Conservation (phyloP, 2,888 invertebrate genomes). For the Hirtodrosophila confusa region DNA sequence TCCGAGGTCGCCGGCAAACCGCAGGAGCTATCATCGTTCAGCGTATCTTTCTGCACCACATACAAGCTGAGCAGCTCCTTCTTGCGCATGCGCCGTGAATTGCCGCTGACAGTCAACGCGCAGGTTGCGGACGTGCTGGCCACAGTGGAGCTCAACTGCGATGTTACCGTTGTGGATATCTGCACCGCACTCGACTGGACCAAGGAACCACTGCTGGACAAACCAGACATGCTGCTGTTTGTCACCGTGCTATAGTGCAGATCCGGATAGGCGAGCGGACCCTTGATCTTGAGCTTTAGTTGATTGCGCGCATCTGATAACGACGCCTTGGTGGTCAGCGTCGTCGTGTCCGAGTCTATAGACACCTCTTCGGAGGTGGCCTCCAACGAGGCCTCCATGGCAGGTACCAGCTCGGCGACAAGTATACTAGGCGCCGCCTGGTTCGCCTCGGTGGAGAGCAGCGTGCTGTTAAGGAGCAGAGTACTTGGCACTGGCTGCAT, state of each 20-base stretch:
- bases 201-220: conserved; percentile 58
- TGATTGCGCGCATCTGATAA: conserved; percentile 93
- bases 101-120: conserved; percentile 79
- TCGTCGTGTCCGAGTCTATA: conserved; percentile 84
- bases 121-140: conserved; percentile 59
- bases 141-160: conserved; percentile 64
- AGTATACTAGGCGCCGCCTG: conserved; percentile 51
- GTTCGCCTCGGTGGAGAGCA: conserved; percentile 68
- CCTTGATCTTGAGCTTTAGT: conserved; percentile 95
- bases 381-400: conserved; percentile 82
- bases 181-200: conserved; percentile 74
- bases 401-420: conserved; percentile 75
- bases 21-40: conserved; percentile 90
- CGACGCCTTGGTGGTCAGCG: conserved; percentile 88
- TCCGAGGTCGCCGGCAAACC: conserved; percentile 85
- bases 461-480: conserved; percentile 30
- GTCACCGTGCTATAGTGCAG: conserved; percentile 85
- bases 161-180: conserved; percentile 57
- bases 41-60: conserved; percentile 92
- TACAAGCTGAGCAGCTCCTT: conserved; percentile 94
- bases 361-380: conserved; percentile 84
- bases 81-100: conserved; percentile 93
- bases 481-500: conserved; percentile 30
- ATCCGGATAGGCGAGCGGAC: conserved; percentile 91
- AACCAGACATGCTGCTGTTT: conserved; percentile 42